Conservation (phyloP, 2,797 vertebrate species). For the Sebastes umbrosus region DNA sequence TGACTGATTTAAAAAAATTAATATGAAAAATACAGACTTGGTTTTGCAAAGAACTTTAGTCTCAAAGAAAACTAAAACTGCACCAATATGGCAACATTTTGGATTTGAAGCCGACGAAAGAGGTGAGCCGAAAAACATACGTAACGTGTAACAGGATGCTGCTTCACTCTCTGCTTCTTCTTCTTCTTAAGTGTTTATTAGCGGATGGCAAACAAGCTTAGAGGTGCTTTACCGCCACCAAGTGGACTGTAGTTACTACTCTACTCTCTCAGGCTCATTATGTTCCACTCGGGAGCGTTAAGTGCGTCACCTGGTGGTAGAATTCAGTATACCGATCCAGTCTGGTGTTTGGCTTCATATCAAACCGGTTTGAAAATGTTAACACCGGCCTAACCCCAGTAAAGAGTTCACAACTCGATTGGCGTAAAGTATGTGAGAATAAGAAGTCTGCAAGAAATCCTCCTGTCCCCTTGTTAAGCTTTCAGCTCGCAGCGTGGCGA, state of each 20-base stretch:
- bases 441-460: conserved; percentile 25
- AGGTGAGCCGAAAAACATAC: not conserved
- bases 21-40: no score
- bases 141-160: no score
- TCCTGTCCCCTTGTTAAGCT: not conserved
- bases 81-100: not conserved
- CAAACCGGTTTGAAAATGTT: not conserved
- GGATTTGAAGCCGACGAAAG: not conserved
- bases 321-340: not conserved
- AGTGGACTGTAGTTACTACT: not conserved
- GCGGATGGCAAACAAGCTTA: no score
- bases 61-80: no score
- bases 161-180: no score
- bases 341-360: not conserved
- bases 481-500: not conserved
- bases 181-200: no score
- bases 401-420: not conserved
- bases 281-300: not conserved
- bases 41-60: no score
- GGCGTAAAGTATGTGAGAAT: conserved; percentile 25
- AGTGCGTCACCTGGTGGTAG: not conserved
- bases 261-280: not conserved
- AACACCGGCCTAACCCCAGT: not conserved
- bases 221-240: not conserved
- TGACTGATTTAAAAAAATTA: no score